Percentiles rank a stretch among this genome's conserved stretches.
Evolutionary conservation across 2,113 vertebrate genomes (phyloP).

Genomic region (Cyprinodon variegatus): DNA sequence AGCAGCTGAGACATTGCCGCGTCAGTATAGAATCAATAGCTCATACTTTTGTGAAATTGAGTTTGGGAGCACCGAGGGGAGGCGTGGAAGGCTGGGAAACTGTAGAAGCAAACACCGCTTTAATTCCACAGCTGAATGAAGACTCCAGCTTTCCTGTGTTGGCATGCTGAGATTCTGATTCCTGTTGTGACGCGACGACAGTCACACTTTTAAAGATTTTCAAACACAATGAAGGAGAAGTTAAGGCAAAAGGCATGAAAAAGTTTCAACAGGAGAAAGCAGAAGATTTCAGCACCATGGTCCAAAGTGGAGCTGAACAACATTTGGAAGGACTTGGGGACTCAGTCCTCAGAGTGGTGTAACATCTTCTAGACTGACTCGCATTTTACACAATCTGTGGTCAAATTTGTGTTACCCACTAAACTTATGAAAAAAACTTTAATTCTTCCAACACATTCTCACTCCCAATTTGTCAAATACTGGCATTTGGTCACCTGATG

Average conservation of each 20-base stretch:
- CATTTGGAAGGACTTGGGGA: not conserved
- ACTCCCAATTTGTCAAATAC: no score
- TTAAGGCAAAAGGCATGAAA: not conserved
- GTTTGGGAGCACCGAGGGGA: conserved; percentile 48
- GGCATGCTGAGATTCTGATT: conserved; percentile 1
- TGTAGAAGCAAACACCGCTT: conserved; percentile 12
- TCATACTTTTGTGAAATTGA: conserved; percentile 76
- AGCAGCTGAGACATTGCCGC: conserved; percentile 69
- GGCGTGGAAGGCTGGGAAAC: conserved; percentile 8
- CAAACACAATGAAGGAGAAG: not conserved
- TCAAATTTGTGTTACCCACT: no score
- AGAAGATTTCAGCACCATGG: no score
- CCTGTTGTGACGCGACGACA: not conserved
- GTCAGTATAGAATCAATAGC: conserved; percentile 76
- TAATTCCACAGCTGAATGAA: conserved; percentile 40
- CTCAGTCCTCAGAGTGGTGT: no score
- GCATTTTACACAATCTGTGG: no score
- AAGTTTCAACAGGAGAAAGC: not conserved
- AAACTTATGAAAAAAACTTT: no score
- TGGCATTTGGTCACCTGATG: no score
- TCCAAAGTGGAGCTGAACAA: not conserved
- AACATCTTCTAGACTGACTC: no score
- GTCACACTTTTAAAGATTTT: not conserved
- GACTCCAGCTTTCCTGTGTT: not conserved
- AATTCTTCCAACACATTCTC: no score